Conservation (phyloP, 1,140 invertebrate species). For the Delia radicum region DNA sequence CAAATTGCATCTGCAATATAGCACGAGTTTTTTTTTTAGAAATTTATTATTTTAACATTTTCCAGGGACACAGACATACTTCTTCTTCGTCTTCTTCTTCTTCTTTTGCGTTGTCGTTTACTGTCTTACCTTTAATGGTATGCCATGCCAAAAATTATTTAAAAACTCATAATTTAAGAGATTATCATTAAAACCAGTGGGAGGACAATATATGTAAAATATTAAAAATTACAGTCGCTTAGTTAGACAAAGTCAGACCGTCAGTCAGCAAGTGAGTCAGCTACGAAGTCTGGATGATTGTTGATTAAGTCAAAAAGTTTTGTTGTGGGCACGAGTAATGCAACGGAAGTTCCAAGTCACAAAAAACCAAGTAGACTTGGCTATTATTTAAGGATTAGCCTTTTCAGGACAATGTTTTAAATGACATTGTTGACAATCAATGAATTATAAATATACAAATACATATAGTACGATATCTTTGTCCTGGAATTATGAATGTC, state of each 20-base stretch:
- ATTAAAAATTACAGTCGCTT: not conserved
- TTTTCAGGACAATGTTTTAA: not conserved
- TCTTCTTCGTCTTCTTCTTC: not conserved
- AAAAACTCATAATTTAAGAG: slow-evolving; percentile 21
- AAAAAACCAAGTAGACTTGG: not conserved
- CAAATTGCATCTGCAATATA: not conserved
- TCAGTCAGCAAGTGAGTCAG: not conserved
- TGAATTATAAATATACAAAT: not conserved
- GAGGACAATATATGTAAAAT: not conserved
- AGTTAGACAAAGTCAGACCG: not conserved
- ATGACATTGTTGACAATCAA: not conserved
- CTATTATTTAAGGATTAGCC: not conserved
- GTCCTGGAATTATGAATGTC: too few species aligned
- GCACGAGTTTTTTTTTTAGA: not conserved
- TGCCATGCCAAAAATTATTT: slow-evolving; percentile 12
- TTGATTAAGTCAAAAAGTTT: not conserved
- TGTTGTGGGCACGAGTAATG: not conserved
- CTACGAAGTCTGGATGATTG: not conserved
- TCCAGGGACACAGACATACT: not conserved
- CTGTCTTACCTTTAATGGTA: not conserved
- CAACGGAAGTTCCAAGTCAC: not conserved
- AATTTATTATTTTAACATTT: slow-evolving; percentile 17
- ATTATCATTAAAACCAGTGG: slow-evolving; percentile 23
- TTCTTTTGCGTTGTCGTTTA: not conserved
- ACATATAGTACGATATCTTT: too few species aligned